phyloP scores from a whole-genome alignment of 2,888 invertebrate genomes.

The Drosophila colorata region DNA sequence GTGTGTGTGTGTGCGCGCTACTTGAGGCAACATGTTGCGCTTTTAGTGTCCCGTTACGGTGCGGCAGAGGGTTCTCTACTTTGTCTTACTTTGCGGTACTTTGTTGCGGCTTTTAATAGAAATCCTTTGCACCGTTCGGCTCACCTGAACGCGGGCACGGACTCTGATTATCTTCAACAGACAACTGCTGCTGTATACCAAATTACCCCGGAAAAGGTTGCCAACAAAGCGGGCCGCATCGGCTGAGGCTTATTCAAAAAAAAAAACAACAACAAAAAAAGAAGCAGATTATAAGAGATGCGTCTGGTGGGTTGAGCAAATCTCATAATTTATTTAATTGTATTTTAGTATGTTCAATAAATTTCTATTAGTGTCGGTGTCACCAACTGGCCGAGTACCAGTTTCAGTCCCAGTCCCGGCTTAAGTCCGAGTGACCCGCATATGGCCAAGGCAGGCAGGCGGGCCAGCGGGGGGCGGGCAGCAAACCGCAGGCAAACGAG shows the following conservation, averaged over 20 bases:
- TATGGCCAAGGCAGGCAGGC: constrained; percentile 34
- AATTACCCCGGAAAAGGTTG: constrained; percentile 30
- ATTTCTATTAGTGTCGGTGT: constrained; percentile 75
- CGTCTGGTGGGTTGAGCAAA: constrained; percentile 47
- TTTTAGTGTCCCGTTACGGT: constrained; percentile 52
- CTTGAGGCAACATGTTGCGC: constrained; percentile 78
- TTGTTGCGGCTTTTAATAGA: constrained; percentile 77
- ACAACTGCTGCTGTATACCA: constrained; percentile 7
- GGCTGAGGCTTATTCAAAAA: constrained; percentile 50
- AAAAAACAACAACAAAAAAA: no score
- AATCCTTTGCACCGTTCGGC: constrained; percentile 66
- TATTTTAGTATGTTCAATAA: constrained; percentile 79
- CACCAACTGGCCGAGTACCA: constrained; percentile 32
- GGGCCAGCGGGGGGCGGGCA: background rate
- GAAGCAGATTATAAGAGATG: constrained; percentile 55
- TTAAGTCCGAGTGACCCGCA: constrained; percentile 52
- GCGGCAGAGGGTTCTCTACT: constrained; percentile 55
- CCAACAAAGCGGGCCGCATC: constrained; percentile 26
- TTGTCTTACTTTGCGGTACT: constrained; percentile 78
- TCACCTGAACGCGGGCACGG: constrained; percentile 47
- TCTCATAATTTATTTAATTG: constrained; percentile 81
- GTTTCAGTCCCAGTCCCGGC: background rate
- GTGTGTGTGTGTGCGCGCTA: constrained; percentile 38
- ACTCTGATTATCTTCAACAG: constrained; percentile 46
- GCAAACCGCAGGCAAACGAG: constrained; percentile 60